Conservation (phyloP, 2,797 vertebrate genomes). For the Bovichtus diacanthus region DNA sequence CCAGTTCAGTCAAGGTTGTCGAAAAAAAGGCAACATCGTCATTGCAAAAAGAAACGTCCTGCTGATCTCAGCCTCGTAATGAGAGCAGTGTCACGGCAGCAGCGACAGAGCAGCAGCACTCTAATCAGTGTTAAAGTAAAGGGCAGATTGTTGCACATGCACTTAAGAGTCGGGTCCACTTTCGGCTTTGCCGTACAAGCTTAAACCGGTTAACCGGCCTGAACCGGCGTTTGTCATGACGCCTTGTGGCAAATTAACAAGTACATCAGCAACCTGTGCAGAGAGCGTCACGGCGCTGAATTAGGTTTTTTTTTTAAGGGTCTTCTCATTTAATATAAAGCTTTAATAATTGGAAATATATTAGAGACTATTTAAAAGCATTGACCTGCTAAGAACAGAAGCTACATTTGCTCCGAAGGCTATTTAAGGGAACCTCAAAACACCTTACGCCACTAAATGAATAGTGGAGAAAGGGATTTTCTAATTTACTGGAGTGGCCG, state of each 20-base stretch:
- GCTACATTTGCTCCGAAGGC: neutral
- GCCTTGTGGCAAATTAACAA: no score
- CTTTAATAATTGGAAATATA: constrained; percentile 11
- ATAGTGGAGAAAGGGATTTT: neutral
- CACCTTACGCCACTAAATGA: neutral
- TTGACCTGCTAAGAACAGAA: neutral
- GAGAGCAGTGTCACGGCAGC: neutral
- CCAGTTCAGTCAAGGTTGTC: constrained; percentile 14
- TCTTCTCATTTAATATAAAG: neutral
- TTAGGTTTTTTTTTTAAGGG: no score
- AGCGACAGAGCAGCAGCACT: constrained; percentile 20
- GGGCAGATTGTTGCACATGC: constrained; percentile 28
- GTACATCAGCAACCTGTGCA: no score
- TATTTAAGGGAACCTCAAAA: constrained; percentile 11
- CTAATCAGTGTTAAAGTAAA: constrained; percentile 7
- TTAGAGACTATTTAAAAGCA: constrained; percentile 8
- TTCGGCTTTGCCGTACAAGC: no score
- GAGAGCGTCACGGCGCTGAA: no score
- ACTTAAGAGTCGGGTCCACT: no score
- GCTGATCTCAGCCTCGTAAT: neutral
- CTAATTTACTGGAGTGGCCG: neutral
- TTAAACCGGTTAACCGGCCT: no score
- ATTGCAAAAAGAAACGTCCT: constrained; percentile 17
- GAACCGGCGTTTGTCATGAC: no score
- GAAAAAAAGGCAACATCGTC: constrained; percentile 61